Percentiles rank a stretch among this genome's conserved stretches.
Evolutionary conservation across 2,888 invertebrate species (phyloP).

Genomic region (Crepidodera aurea): DNA sequence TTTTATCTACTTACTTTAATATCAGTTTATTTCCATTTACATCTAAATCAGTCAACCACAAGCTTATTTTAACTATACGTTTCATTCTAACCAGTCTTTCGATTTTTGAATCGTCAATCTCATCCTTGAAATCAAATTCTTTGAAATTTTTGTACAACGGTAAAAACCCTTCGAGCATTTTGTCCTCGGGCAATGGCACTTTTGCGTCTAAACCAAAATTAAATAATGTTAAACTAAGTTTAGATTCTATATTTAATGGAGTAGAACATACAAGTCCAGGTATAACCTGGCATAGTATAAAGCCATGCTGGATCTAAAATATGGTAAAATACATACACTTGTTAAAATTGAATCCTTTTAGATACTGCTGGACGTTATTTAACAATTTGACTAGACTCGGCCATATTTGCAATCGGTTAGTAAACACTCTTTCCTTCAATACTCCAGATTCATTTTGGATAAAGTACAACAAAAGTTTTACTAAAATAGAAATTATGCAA

Average conservation of each 20-base stretch:
- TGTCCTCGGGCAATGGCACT: conserved; percentile 80
- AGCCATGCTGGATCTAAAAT: no score
- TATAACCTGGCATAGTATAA: no score
- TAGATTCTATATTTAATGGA: no score
- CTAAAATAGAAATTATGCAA: no score
- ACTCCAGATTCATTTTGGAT: conserved; percentile 66
- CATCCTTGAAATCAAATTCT: conserved; percentile 64
- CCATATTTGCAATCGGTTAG: conserved; percentile 76
- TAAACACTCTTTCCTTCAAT: conserved; percentile 65
- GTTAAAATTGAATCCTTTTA: conserved; percentile 63
- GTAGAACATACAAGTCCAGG: no score
- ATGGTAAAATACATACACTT: conserved; percentile 68
- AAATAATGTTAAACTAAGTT: not conserved
- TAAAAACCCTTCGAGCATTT: conserved; percentile 80
- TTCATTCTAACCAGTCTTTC: conserved; percentile 64
- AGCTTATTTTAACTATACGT: conserved; percentile 64
- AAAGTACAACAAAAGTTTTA: conserved; percentile 82
- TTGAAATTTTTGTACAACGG: conserved; percentile 72
- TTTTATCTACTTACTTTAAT: conserved; percentile 46
- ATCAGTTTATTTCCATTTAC: conserved; percentile 60
- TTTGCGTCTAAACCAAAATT: conserved; percentile 64
- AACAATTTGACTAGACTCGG: conserved; percentile 79
- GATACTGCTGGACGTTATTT: conserved; percentile 68
- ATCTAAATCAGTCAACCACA: conserved; percentile 62
- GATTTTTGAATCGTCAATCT: conserved; percentile 58